These are phyloP conservation scores for Pachycephala philippinensis DNA, from an alignment of 2,113 vertebrate genomes.

Conservation along the genomic window DNA sequence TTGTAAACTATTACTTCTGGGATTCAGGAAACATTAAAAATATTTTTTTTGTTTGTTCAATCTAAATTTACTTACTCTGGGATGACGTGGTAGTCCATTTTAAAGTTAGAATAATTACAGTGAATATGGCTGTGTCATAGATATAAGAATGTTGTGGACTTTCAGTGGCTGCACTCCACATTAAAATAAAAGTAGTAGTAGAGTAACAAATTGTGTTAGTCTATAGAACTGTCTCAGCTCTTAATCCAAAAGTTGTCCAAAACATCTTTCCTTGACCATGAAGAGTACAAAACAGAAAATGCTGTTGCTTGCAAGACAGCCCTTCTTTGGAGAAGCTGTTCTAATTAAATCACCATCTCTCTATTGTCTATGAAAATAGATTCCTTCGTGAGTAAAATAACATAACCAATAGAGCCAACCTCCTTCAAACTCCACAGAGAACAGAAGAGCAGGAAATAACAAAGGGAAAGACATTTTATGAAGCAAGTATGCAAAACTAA, in stretches of 20 bases:
- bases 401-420: background rate
- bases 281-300: background rate
- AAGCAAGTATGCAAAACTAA: background rate
- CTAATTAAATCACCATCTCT: background rate
- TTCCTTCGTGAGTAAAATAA: background rate
- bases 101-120: background rate
- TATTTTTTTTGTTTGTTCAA: background rate
- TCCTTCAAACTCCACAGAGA: background rate
- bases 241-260: background rate
- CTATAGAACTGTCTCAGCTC: background rate
- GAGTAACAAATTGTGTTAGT: background rate
- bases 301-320: background rate
- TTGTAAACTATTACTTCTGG: background rate
- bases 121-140: background rate
- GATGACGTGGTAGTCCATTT: background rate
- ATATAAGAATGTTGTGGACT: background rate
- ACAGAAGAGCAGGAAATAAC: constrained; percentile 1
- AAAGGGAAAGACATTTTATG: background rate
- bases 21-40: background rate
- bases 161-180: background rate
- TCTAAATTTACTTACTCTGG: background rate
- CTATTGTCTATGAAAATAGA: background rate
- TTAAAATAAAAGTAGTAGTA: background rate
- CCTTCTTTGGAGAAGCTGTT: background rate
- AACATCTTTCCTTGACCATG: background rate